Conservation (phyloP, 2,888 invertebrate species). For the Dryococelus australis region DNA sequence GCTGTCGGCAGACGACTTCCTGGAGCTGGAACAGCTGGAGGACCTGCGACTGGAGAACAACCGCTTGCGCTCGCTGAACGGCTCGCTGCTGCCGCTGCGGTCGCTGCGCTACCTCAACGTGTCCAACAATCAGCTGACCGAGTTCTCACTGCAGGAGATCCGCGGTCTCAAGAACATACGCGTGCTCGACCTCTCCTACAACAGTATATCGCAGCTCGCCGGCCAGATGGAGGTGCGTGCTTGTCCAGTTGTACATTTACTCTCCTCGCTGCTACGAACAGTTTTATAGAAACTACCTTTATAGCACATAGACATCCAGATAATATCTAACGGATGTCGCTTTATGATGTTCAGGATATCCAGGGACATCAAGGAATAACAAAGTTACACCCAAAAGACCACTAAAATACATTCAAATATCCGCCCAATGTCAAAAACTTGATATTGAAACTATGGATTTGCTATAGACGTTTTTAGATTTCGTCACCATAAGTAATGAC, state of each 20-base stretch:
- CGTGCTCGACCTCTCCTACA: slow-evolving; percentile 78
- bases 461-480: no score
- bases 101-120: slow-evolving; percentile 75
- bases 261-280: no score
- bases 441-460: no score
- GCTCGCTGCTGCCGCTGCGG: slow-evolving; percentile 73
- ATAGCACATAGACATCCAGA: no score
- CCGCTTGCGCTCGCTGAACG: slow-evolving; percentile 73
- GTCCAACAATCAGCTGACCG: slow-evolving; percentile 75
- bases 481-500: no score
- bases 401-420: no score
- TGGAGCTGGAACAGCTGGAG: slow-evolving; percentile 72
- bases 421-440: no score
- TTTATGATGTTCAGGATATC: no score
- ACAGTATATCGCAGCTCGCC: slow-evolving; percentile 71
- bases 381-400: no score
- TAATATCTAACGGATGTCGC: no score
- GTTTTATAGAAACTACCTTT: no score
- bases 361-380: no score
- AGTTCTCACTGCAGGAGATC: slow-evolving; percentile 83
- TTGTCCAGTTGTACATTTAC: slow-evolving; percentile 42
- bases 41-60: slow-evolving; percentile 78
- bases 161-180: slow-evolving; percentile 74
- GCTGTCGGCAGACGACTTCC: slow-evolving; percentile 79
- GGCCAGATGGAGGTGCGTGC: slow-evolving; percentile 71